A percentile compares a stretch with the other conserved stretches of the same genome.
phyloP scores from a whole-genome alignment of 2,113 vertebrate species.

The Indri indri region DNA sequence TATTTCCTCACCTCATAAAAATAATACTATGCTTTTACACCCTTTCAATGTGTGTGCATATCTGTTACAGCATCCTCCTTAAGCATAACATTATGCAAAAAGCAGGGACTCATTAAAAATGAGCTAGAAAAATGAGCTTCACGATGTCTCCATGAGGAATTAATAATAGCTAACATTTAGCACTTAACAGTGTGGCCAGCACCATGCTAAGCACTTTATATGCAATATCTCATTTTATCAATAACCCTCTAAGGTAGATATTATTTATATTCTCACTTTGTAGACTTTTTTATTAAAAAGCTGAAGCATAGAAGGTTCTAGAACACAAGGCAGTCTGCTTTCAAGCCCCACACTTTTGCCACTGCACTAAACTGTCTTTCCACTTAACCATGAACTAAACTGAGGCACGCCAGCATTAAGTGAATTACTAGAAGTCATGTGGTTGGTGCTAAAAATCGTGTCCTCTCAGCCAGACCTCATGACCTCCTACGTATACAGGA shows the following conservation, averaged over 20 bases:
- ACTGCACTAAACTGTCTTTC: neutral
- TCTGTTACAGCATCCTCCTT: neutral
- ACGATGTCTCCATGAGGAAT: neutral
- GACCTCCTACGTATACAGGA: neutral
- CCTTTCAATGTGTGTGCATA: neutral
- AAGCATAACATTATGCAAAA: neutral
- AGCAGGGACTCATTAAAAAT: neutral
- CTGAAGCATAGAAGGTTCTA: constrained; percentile 4
- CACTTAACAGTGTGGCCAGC: neutral
- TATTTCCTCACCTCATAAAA: neutral
- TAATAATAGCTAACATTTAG: neutral
- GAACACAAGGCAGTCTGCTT: neutral
- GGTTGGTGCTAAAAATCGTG: neutral
- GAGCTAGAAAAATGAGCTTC: neutral
- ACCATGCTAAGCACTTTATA: neutral
- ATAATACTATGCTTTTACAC: neutral
- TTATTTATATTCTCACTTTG: neutral
- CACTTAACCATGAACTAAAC: neutral
- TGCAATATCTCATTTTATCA: neutral
- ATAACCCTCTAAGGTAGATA: neutral
- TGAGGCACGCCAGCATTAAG: neutral
- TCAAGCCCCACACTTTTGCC: neutral
- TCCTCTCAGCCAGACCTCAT: neutral
- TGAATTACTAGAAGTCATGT: neutral
- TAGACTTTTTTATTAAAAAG: neutral